Percentiles rank a stretch among this genome's conserved stretches.
Evolutionary conservation across 2,888 invertebrate genomes (phyloP).

Genomic region (Ophion ventricosus): DNA sequence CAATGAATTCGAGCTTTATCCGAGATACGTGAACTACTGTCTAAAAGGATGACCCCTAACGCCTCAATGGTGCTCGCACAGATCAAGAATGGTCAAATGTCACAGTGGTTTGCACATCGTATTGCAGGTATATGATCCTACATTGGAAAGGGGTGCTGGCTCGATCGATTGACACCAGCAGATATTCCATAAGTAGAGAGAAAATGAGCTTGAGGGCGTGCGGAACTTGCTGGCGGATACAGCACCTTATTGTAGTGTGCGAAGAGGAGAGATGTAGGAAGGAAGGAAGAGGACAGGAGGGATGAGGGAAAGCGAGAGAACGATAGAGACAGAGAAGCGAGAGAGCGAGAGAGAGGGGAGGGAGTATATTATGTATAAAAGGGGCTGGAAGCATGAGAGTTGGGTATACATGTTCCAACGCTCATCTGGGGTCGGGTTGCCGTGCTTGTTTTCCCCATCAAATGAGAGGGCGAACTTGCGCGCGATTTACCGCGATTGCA

Average conservation of each 20-base stretch:
- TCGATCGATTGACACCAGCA: conserved; percentile 10
- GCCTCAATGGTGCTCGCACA: background rate
- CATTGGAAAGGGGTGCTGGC: conserved; percentile 7
- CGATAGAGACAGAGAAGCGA: background rate
- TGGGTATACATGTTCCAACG: conserved; percentile 58
- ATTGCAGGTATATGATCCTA: background rate
- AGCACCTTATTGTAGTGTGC: background rate
- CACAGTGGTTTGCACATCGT: background rate
- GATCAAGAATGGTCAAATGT: background rate
- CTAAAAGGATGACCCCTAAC: background rate
- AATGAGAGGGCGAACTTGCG: conserved; percentile 69
- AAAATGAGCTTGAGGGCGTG: conserved; percentile 19
- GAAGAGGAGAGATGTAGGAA: background rate
- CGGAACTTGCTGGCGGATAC: background rate
- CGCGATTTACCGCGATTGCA: conserved; percentile 79
- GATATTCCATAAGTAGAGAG: conserved; percentile 4
- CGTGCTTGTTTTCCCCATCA: conserved; percentile 75
- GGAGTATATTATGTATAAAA: conserved; percentile 21
- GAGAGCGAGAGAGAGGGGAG: conserved; percentile 7
- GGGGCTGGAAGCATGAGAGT: conserved; percentile 13
- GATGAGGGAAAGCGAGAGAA: background rate
- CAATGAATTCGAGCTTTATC: background rate
- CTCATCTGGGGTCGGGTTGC: conserved; percentile 36
- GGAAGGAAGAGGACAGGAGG: background rate
- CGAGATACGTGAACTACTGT: background rate